Base-by-base conservation (phyloP, 2,797 vertebrate species). In the Muscicapa striata region DNA sequence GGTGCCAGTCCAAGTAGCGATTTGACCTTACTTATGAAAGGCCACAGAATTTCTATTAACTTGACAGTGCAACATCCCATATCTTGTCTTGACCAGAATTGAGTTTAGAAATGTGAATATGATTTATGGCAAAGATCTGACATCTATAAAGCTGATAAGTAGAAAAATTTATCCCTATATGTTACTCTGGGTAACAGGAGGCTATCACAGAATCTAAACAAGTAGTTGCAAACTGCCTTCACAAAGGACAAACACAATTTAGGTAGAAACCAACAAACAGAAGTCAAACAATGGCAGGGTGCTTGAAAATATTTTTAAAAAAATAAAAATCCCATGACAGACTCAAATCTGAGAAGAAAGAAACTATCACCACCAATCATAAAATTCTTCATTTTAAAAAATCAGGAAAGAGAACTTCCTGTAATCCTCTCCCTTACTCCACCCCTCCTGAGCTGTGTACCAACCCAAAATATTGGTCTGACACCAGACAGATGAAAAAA, bases 321-420 rank as follows among this genome's bases (percentile, higher is more conserved):
- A 36, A 17, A 51, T 13, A 32, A 40, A 15, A 30, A 45, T 59
- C 6, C 15, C 32, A 40, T 16, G 4, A 27, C n/a, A 82, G n/a
- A 49, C 9, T 74, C 3, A 62, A 26, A 27, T 24, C 30, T 64
- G 27, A 52, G 22, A 83, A 76, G 36, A 78, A 81, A 66, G 8
- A 76, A 81, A 34, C 26, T 5, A 2, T 67, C 40, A n/a, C 5
- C 9, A 46, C 4, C 8, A 9, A 3, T 36, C 1, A 1, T 23
- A 59, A 46, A 81, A 7, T 63, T 21, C 8, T 83, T 32, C 6
- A 36, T 18, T 16, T 29, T 5, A 58, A 83, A 64, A 73, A 67
- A 26, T 67, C 19, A 43, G 34, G 13, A 57, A 5, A 34, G 14
- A 54, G 3, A 55, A 22, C 3, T 32, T 55, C 15, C 26, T 36